Evolutionary conservation across 2,113 vertebrate genomes (phyloP).

Genomic region (Corythornis vintsioides): DNA sequence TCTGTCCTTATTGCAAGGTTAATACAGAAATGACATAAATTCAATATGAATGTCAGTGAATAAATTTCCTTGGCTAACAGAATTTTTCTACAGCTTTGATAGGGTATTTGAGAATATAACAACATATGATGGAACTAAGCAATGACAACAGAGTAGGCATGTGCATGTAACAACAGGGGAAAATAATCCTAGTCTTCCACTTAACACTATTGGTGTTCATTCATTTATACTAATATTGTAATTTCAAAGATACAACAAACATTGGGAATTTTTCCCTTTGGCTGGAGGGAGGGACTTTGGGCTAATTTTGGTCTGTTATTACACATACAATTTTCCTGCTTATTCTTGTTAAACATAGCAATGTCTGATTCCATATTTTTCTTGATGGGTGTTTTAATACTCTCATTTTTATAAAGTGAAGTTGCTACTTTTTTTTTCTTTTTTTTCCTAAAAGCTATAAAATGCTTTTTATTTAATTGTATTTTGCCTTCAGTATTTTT

Average conservation of each 20-base stretch:
- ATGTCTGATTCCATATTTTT: not conserved
- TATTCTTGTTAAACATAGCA: not conserved
- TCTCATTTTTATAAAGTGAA: not conserved
- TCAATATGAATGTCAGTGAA: not conserved
- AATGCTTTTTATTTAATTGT: not conserved
- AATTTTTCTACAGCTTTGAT: not conserved
- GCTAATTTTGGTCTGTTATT: not conserved
- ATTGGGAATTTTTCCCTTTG: fast-evolving
- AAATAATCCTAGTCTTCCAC: not conserved
- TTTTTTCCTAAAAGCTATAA: not conserved
- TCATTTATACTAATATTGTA: not conserved
- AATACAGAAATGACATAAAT: conserved; percentile 1
- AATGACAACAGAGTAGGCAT: not conserved
- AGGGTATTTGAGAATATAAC: not conserved
- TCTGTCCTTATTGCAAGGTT: not conserved
- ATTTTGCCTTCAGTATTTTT: not conserved
- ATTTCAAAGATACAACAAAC: not conserved
- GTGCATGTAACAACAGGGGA: not conserved
- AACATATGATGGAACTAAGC: not conserved
- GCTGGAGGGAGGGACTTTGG: fast-evolving
- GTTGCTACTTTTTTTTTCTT: not conserved
- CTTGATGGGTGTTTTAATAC: not conserved
- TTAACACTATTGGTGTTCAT: not conserved
- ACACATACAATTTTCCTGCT: not conserved
- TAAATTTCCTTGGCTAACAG: not conserved